Conservation (phyloP, 2,888 invertebrate species). For the Epinotia nisella region DNA sequence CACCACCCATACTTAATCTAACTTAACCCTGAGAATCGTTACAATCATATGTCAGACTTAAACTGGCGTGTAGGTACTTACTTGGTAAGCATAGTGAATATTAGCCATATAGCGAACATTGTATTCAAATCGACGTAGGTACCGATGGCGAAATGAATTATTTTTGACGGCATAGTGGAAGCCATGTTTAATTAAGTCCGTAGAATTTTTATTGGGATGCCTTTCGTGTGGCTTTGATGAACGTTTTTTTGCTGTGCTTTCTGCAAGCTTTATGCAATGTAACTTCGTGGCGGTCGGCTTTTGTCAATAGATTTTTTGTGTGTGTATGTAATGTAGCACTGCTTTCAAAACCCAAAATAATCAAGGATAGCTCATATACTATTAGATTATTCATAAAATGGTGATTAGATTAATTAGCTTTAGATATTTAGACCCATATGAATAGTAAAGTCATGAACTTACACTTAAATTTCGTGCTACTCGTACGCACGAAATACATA, state of each 20-base stretch:
- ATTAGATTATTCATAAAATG: neutral
- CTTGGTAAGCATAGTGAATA: neutral
- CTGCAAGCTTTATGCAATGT: neutral
- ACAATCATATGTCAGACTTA: neutral
- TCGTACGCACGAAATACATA: too few species aligned
- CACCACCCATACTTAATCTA: neutral
- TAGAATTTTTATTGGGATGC: conserved; percentile 8
- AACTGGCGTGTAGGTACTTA: neutral
- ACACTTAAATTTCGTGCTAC: too few species aligned
- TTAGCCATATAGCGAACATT: conserved; percentile 41
- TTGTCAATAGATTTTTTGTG: neutral
- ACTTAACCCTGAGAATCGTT: neutral
- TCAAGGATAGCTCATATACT: neutral
- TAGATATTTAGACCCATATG: too few species aligned
- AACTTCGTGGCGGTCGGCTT: too few species aligned
- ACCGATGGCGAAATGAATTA: conserved; percentile 61
- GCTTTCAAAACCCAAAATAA: neutral
- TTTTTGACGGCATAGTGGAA: conserved; percentile 49
- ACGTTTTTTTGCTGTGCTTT: conserved; percentile 3
- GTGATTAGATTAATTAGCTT: too few species aligned
- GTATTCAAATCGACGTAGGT: conserved; percentile 52
- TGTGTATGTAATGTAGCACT: neutral
- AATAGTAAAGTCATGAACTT: too few species aligned
- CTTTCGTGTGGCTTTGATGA: conserved; percentile 25
- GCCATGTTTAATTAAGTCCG: conserved; percentile 41